These are phyloP conservation scores for Gymnocheta viridis DNA, from an alignment of 2,888 invertebrate species.

Conservation along the genomic window DNA sequence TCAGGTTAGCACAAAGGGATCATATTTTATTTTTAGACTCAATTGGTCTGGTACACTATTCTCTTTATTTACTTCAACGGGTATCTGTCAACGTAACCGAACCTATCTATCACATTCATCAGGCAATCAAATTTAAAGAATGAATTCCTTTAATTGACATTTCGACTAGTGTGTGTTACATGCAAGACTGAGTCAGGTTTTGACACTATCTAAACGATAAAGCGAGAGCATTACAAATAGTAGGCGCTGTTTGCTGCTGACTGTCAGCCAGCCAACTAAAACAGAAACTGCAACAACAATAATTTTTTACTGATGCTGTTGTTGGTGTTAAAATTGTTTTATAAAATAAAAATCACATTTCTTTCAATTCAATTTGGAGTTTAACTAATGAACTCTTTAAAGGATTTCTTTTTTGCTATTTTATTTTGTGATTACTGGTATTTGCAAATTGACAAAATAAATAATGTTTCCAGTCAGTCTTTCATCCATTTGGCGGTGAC, in stretches of 20 bases:
- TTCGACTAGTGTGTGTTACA: conserved; percentile 23
- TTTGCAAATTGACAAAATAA: conserved; percentile 79
- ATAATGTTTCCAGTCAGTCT: conserved; percentile 76
- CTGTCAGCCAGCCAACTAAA: conserved; percentile 17
- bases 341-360: conserved; percentile 58
- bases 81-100: no score
- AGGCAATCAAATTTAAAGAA: neutral
- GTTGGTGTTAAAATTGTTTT: conserved; percentile 69
- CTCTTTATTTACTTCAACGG: no score
- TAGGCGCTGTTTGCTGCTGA: conserved; percentile 54
- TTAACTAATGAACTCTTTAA: conserved; percentile 76
- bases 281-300: neutral
- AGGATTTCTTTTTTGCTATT: conserved; percentile 12
- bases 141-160: conserved; percentile 8
- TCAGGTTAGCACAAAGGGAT: no score
- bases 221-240: conserved; percentile 68
- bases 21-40: no score
- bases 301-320: neutral
- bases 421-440: conserved; percentile 44
- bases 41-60: no score
- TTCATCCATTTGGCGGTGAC: conserved; percentile 63
- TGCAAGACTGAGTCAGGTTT: conserved; percentile 56
- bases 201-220: conserved; percentile 67
- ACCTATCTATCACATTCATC: no score
- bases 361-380: conserved; percentile 65